These are phyloP conservation scores for Acanthornis magna DNA, from an alignment of 2,797 vertebrate species.

Conservation along the genomic window DNA sequence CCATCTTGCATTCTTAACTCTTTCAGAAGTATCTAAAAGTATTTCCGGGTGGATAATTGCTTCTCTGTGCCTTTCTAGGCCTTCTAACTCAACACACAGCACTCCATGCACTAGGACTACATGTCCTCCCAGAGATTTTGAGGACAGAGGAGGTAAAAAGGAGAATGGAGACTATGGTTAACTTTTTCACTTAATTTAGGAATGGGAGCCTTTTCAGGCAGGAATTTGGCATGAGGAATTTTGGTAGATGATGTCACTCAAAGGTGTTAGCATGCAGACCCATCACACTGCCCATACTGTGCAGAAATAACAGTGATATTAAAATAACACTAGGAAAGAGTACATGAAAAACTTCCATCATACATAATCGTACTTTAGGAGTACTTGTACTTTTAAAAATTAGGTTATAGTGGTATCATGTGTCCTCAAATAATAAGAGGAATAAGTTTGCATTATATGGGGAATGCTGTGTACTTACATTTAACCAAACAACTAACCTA, in stretches of 20 bases:
- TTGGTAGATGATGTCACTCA: neutral
- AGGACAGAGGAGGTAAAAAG: neutral
- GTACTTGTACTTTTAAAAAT: neutral
- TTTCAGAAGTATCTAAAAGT: neutral
- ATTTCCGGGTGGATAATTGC: neutral
- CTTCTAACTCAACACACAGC: neutral
- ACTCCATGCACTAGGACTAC: neutral
- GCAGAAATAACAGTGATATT: neutral
- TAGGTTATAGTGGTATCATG: neutral
- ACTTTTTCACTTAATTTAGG: neutral
- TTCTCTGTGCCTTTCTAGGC: neutral
- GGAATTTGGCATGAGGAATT: neutral
- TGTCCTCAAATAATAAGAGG: neutral
- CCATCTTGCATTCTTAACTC: neutral
- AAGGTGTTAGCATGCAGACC: neutral
- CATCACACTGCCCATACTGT: neutral
- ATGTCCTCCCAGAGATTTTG: neutral
- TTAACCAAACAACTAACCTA: neutral
- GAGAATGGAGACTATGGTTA: neutral
- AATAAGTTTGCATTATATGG: neutral
- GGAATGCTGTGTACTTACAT: neutral
- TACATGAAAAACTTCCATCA: neutral
- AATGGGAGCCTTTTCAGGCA: neutral
- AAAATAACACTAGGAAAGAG: neutral
- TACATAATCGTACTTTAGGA: fast-evolving